phyloP scores from a whole-genome alignment of 2,888 invertebrate species.

The Calephelis perditalis region DNA sequence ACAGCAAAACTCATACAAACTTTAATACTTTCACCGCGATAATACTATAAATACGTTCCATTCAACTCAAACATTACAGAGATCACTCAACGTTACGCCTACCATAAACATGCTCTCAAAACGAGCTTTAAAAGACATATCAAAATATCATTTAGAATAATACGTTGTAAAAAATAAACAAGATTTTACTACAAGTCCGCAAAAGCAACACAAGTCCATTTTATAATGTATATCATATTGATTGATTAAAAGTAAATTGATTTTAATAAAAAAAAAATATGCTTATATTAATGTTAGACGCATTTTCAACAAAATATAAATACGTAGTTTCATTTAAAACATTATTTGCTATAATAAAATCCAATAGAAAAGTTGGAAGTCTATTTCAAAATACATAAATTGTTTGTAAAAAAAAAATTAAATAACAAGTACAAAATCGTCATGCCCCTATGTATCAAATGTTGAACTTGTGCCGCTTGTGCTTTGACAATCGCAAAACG shows the following conservation, averaged over 20 bases:
- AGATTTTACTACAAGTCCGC: neutral
- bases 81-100: conserved; percentile 14
- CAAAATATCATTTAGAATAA: conserved; percentile 25
- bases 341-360: no score
- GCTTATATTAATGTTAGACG: no score
- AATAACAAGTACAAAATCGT: no score
- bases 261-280: no score
- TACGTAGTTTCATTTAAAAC: no score
- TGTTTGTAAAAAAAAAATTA: no score
- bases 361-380: no score
- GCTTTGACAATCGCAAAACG: neutral
- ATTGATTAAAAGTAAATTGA: no score
- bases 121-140: conserved; percentile 24
- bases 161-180: conserved; percentile 16
- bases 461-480: neutral
- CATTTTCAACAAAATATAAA: no score
- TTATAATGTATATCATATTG: neutral
- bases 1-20: neutral
- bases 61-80: conserved; percentile 10
- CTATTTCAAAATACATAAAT: no score
- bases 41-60: conserved; percentile 6
- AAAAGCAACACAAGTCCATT: neutral
- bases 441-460: no score
- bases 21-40: neutral
- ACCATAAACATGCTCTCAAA: conserved; percentile 9